Conservation (phyloP, 2,888 invertebrate genomes). For the Pristionchus mayeri region DNA sequence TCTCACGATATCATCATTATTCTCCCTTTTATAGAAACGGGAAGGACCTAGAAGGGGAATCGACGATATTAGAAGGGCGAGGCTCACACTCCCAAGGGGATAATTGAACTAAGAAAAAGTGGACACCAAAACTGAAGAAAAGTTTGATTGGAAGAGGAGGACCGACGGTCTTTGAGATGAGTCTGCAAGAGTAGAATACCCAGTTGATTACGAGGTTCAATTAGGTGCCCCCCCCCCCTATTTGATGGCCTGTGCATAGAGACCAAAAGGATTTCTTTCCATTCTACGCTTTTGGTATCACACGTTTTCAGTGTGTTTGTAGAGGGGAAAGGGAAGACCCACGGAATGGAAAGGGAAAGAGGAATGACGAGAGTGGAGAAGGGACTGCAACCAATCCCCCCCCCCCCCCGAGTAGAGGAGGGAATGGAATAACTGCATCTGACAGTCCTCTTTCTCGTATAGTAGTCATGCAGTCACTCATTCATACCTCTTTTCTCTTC, state of each 20-base stretch:
- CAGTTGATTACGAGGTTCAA: constrained; percentile 8
- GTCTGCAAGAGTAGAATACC: neutral
- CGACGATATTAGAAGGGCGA: neutral
- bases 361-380: neutral
- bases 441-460: neutral
- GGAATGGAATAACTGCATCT: neutral
- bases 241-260: neutral
- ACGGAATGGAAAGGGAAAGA: neutral
- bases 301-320: constrained; percentile 28
- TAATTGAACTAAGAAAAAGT: neutral
- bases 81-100: neutral
- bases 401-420: neutral
- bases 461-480: constrained; percentile 1
- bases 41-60: neutral
- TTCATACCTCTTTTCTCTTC: neutral
- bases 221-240: neutral
- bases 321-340: constrained; percentile 23
- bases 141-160: neutral
- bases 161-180: neutral
- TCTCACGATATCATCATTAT: neutral
- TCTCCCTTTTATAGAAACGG: constrained; percentile 1
- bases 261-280: constrained; percentile 2
- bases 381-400: neutral
- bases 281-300: neutral
- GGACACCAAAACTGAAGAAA: neutral